These are phyloP conservation scores for Orestias chungarensis DNA, from an alignment of 2,797 vertebrate species.

Conservation along the genomic window DNA sequence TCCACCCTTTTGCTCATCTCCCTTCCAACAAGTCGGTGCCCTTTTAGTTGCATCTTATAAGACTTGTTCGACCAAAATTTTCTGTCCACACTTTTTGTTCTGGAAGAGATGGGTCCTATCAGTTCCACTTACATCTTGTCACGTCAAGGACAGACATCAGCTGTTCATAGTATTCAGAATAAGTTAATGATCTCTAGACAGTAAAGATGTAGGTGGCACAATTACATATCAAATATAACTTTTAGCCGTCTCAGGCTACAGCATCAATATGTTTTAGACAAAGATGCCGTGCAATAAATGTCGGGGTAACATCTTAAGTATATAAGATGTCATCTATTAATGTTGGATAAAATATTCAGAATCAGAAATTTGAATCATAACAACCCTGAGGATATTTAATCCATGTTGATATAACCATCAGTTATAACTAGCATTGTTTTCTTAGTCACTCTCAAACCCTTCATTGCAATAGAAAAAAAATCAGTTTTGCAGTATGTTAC, in stretches of 20 bases:
- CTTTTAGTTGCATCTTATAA: conserved; percentile 66
- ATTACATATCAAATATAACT: conserved; percentile 6
- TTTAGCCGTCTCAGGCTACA: background rate
- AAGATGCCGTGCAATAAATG: no score
- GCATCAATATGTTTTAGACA: background rate
- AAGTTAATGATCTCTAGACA: conserved; percentile 30
- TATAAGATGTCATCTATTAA: conserved; percentile 32
- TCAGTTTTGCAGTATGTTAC: conserved; percentile 35
- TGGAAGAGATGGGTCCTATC: conserved; percentile 59
- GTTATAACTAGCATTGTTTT: conserved; percentile 4
- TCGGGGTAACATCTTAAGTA: conserved; percentile 36
- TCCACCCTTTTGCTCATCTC: background rate
- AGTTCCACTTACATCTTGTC: conserved; percentile 61
- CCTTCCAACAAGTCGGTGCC: conserved; percentile 50
- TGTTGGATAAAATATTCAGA: conserved; percentile 29
- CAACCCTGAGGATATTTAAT: conserved; percentile 7
- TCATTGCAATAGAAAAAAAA: conserved; percentile 37
- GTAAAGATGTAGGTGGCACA: conserved; percentile 9
- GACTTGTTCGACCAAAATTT: conserved; percentile 59
- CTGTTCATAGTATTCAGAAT: conserved; percentile 49
- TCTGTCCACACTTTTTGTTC: conserved; percentile 58
- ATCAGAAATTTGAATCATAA: background rate
- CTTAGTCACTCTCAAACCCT: conserved; percentile 15
- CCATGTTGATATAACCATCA: conserved; percentile 7
- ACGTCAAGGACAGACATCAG: conserved; percentile 60